Conservation (phyloP, 2,113 vertebrate species). For the Perccottus glenii region DNA sequence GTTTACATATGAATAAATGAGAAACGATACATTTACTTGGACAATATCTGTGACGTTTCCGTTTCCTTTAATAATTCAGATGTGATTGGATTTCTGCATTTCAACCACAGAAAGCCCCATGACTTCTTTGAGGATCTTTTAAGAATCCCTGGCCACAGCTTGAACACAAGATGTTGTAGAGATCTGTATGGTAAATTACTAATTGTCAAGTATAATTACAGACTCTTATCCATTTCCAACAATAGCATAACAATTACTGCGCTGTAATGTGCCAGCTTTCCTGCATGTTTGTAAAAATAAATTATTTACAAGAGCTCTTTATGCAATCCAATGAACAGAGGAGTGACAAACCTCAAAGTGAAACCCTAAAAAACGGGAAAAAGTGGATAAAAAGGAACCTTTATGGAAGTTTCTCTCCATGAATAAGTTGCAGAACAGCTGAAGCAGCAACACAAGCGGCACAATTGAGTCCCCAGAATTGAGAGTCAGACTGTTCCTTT, state of each 20-base stretch:
- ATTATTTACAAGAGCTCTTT: constrained; percentile 21
- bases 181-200: too few relatives aligned
- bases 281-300: constrained; percentile 27
- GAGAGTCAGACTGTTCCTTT: constrained; percentile 12
- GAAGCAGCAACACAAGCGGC: constrained; percentile 40
- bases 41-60: constrained; percentile 21
- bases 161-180: too few relatives aligned
- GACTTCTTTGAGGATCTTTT: constrained; percentile 9
- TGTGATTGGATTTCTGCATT: constrained; percentile 18
- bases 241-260: too few relatives aligned
- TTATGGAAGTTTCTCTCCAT: constrained; percentile 21
- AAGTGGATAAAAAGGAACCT: constrained; percentile 29
- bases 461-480: constrained; percentile 31
- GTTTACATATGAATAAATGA: background rate
- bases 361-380: constrained; percentile 32
- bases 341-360: constrained; percentile 21
- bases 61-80: constrained; percentile 44
- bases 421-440: constrained; percentile 44
- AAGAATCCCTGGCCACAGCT: too few relatives aligned
- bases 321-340: constrained; percentile 18
- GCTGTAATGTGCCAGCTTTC: constrained; percentile 10
- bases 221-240: too few relatives aligned
- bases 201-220: too few relatives aligned
- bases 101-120: constrained; percentile 17
- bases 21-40: background rate